A percentile compares a stretch with the other conserved stretches of the same genome.
Conservation (phyloP, 2,113 vertebrate genomes). For the Gymnarchus niloticus region DNA sequence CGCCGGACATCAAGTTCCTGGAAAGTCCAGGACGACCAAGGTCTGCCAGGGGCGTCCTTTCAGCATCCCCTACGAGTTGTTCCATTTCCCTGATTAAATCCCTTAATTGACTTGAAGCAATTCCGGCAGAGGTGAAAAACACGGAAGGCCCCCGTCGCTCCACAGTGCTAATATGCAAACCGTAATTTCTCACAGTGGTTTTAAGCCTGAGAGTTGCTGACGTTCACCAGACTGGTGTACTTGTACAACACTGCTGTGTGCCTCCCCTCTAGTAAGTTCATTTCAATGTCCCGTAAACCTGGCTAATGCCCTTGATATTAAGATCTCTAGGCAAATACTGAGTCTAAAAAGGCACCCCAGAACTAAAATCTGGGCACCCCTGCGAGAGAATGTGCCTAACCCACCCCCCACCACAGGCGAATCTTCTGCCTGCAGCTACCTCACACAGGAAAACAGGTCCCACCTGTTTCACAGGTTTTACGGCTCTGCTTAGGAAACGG, state of each 20-base stretch:
- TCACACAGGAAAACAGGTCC: background rate
- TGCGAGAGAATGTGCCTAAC: background rate
- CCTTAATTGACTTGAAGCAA: conserved; percentile 27
- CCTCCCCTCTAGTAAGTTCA: too few relatives aligned
- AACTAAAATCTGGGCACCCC: background rate
- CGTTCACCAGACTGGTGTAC: too few relatives aligned
- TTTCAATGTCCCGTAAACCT: too few relatives aligned
- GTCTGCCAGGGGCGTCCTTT: conserved; percentile 35
- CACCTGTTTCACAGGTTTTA: background rate
- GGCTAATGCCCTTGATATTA: too few relatives aligned
- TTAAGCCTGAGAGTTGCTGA: too few relatives aligned
- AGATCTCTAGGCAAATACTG: background rate
- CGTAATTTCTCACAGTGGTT: background rate
- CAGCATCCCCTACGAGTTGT: conserved; percentile 31
- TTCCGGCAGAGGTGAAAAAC: conserved; percentile 23
- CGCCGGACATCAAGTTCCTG: background rate
- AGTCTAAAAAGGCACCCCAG: background rate
- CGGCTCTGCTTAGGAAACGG: background rate
- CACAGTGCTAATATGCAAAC: background rate
- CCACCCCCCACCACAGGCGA: background rate
- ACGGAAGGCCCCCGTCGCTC: background rate
- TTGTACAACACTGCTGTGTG: too few relatives aligned
- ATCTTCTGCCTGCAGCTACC: background rate
- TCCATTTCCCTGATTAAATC: conserved; percentile 45
- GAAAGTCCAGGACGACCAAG: conserved; percentile 10